Conservation (phyloP, 2,113 vertebrate genomes). For the Corythaixoides concolor region DNA sequence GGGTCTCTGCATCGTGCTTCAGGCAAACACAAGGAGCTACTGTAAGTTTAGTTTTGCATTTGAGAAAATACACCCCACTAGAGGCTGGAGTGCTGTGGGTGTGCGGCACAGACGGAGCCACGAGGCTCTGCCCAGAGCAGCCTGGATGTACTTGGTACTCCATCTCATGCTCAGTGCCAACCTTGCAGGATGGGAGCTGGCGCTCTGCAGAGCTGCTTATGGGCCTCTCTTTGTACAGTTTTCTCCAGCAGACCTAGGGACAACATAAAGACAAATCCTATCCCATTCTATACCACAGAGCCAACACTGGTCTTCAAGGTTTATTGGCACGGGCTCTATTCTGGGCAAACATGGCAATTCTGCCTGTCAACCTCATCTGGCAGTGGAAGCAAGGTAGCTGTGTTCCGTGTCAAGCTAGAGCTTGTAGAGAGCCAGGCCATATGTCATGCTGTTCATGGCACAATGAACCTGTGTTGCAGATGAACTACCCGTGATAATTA, state of each 20-base stretch:
- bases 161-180: background rate
- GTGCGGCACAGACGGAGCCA: background rate
- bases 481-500: background rate
- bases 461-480: background rate
- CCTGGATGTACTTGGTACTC: fast-evolving
- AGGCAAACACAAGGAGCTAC: background rate
- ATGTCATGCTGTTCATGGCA: background rate
- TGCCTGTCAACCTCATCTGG: background rate
- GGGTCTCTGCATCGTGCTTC: background rate
- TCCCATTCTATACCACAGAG: background rate
- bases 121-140: background rate
- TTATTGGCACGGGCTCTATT: background rate
- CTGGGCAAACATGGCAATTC: background rate
- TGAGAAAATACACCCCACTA: background rate
- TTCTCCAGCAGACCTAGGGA: background rate
- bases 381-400: background rate
- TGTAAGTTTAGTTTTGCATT: background rate
- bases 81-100: background rate
- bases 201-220: background rate
- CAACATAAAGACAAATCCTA: background rate
- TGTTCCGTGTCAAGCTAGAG: background rate
- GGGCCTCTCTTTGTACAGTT: background rate
- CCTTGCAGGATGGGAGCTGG: background rate
- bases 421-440: background rate
- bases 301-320: background rate